These are phyloP conservation scores for Campylomormyrus tamandua DNA, from an alignment of 2,113 vertebrate genomes.

Conservation along the genomic window DNA sequence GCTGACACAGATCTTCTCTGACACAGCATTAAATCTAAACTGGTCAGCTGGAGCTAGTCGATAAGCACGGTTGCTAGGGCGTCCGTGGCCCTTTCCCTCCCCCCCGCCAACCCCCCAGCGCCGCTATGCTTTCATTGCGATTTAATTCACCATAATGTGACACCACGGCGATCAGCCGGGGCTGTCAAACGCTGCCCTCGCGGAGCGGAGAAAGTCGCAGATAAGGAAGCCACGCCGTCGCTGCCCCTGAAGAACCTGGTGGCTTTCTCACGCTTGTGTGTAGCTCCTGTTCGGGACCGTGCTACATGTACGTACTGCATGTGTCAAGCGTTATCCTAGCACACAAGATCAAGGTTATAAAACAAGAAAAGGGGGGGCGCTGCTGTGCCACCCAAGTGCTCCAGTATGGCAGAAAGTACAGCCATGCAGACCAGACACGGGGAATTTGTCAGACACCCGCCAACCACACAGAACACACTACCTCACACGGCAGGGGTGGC, in stretches of 20 bases:
- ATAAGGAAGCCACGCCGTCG: neutral
- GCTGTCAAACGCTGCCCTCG: neutral
- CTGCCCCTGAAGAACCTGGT: neutral
- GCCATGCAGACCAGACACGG: neutral
- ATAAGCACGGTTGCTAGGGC: neutral
- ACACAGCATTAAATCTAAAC: neutral
- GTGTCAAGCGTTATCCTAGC: too few species aligned
- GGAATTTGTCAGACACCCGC: neutral
- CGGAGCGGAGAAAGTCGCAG: neutral
- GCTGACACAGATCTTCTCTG: neutral
- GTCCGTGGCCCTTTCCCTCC: neutral
- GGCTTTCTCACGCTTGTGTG: neutral
- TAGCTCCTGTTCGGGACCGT: neutral
- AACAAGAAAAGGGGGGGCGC: neutral
- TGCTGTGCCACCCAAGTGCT: neutral
- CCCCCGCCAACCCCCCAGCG: neutral
- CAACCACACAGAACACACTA: too few species aligned
- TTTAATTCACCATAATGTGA: conserved; percentile 4
- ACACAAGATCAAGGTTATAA: neutral
- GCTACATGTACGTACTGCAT: neutral
- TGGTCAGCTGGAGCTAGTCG: neutral
- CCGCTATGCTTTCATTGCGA: neutral
- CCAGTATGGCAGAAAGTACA: neutral
- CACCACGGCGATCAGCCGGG: neutral
- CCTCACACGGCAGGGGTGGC: neutral